Percentiles rank a stretch among this genome's conserved stretches.
Conservation (phyloP, 2,797 vertebrate species). For the Catamblyrhynchus diadema region DNA sequence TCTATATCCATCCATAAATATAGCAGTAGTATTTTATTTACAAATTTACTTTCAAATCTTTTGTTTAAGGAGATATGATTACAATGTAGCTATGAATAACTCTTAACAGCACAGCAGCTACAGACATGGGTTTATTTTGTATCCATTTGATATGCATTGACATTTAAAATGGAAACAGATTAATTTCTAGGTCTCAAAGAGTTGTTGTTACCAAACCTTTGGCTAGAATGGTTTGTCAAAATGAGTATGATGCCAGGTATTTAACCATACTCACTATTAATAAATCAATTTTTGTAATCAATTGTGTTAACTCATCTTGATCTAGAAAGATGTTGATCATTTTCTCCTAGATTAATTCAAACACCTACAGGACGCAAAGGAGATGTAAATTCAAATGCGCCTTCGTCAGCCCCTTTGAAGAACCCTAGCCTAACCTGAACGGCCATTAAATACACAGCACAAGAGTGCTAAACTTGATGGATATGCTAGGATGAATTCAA, state of each 20-base stretch:
- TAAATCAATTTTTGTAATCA: neutral
- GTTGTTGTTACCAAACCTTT: neutral
- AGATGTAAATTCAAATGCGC: neutral
- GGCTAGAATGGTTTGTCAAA: neutral
- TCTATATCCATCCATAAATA: neutral
- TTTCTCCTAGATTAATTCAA: neutral
- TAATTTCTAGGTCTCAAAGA: constrained; percentile 17
- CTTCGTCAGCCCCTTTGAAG: neutral
- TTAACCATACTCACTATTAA: neutral
- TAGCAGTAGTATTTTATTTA: neutral
- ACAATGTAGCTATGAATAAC: constrained; percentile 25
- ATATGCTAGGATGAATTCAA: constrained; percentile 23
- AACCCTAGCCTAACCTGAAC: neutral
- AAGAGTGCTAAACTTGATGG: constrained; percentile 17
- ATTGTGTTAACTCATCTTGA: constrained; percentile 29
- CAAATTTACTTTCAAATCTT: neutral
- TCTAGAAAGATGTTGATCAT: neutral
- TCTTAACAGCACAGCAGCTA: neutral
- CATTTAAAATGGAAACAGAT: constrained; percentile 15
- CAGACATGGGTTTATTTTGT: neutral
- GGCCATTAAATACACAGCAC: neutral
- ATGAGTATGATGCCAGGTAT: neutral
- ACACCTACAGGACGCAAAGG: neutral
- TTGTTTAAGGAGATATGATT: constrained; percentile 14
- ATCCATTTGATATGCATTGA: neutral